These are phyloP conservation scores for Panopea generosa DNA, from an alignment of 2,888 invertebrate genomes.

Conservation along the genomic window DNA sequence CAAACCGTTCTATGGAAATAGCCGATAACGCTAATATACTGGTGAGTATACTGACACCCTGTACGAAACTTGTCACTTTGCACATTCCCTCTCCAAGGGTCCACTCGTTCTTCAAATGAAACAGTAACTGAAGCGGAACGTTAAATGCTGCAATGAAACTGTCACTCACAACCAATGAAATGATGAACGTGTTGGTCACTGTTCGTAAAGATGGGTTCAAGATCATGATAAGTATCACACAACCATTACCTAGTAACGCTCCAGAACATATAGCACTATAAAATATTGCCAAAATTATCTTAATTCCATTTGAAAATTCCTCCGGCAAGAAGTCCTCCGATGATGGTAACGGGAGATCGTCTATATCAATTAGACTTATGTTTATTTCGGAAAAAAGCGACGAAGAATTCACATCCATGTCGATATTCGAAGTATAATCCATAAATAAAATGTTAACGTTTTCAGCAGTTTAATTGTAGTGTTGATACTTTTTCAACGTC, in stretches of 20 bases:
- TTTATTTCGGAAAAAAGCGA: too few relatives aligned
- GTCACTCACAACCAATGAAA: conserved; percentile 77
- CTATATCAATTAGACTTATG: background rate
- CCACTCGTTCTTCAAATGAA: conserved; percentile 72
- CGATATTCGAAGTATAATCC: too few relatives aligned
- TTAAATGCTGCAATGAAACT: conserved; percentile 70
- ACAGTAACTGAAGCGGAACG: conserved; percentile 72
- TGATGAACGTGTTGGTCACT: conserved; percentile 74
- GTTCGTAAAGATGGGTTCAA: conserved; percentile 64
- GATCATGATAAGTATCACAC: conserved; percentile 71
- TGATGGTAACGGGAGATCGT: conserved; percentile 9
- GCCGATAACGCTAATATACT: conserved; percentile 74
- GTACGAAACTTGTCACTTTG: conserved; percentile 73
- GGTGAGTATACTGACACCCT: conserved; percentile 74
- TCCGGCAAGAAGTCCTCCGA: conserved; percentile 53
- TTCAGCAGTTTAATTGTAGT: too few relatives aligned
- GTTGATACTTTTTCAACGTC: too few relatives aligned
- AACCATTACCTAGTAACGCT: conserved; percentile 68
- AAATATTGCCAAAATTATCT: conserved; percentile 53
- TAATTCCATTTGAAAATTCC: conserved; percentile 46
- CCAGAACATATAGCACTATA: conserved; percentile 68
- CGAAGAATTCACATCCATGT: too few relatives aligned
- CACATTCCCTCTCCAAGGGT: conserved; percentile 71
- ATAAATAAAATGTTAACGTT: too few relatives aligned
- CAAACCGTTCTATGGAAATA: conserved; percentile 76